These are phyloP conservation scores for Eutrigla gurnardus DNA, from an alignment of 2,797 vertebrate genomes.

Conservation along the genomic window DNA sequence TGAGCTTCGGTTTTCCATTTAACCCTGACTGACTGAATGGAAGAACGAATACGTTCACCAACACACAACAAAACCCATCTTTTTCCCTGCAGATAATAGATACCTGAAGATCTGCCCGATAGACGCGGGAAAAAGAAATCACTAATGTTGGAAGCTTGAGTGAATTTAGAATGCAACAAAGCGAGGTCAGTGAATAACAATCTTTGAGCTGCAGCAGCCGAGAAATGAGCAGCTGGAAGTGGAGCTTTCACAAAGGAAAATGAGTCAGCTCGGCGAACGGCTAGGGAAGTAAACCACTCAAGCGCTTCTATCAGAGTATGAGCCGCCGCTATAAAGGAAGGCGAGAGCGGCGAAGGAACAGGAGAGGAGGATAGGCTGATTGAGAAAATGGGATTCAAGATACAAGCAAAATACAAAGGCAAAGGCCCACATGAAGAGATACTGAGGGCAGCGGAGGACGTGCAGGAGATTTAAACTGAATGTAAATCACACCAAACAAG, in stretches of 20 bases:
- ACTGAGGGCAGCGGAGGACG: constrained; percentile 51
- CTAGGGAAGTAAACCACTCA: constrained; percentile 11
- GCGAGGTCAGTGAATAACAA: constrained; percentile 45
- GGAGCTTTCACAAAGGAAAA: constrained; percentile 23
- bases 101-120: constrained; percentile 11
- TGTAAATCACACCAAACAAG: constrained; percentile 62
- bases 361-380: constrained; percentile 21
- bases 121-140: constrained; percentile 29
- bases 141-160: constrained; percentile 13
- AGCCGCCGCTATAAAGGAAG: background rate
- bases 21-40: constrained; percentile 21
- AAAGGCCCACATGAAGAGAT: constrained; percentile 15
- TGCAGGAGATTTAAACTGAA: constrained; percentile 44
- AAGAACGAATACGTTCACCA: constrained; percentile 17
- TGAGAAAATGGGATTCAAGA: constrained; percentile 31
- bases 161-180: constrained; percentile 25
- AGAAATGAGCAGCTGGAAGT: constrained; percentile 34
- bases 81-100: constrained; percentile 22
- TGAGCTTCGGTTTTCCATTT: constrained; percentile 26
- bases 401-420: constrained; percentile 2
- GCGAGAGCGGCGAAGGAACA: background rate
- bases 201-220: constrained; percentile 22
- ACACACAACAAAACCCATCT: constrained; percentile 8
- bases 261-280: constrained; percentile 16
- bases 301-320: constrained; percentile 1